phyloP scores from a whole-genome alignment of 2,113 vertebrate genomes.

The Pitta sordida region DNA sequence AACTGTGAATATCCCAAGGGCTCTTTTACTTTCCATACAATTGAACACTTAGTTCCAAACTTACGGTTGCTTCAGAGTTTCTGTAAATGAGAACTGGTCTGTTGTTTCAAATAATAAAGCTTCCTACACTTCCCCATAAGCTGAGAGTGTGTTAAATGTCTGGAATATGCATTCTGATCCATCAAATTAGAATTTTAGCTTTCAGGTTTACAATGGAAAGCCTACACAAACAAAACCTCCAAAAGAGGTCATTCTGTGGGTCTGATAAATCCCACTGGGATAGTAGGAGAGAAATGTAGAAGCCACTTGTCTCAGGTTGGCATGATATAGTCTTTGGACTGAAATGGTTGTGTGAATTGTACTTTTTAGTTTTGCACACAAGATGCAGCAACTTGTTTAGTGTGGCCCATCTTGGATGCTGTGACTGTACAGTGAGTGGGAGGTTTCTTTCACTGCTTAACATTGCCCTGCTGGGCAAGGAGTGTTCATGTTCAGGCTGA shows the following conservation, averaged over 20 bases:
- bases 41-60: not conserved
- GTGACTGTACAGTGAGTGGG: not conserved
- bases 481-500: not conserved
- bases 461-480: not conserved
- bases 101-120: not conserved
- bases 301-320: no score
- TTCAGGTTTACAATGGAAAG: not conserved
- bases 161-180: not conserved
- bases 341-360: not conserved
- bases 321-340: no score
- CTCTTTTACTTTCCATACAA: not conserved
- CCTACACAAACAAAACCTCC: not conserved
- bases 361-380: not conserved
- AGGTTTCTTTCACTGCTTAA: not conserved
- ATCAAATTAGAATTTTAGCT: not conserved
- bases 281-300: not conserved
- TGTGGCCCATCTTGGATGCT: not conserved
- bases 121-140: not conserved
- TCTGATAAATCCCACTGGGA: not conserved
- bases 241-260: not conserved
- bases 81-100: not conserved
- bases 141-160: not conserved
- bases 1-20: not conserved
- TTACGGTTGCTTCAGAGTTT: not conserved
- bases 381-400: not conserved